Conservation (phyloP, 2,888 invertebrate genomes). For the Hemaris fuciformis region DNA sequence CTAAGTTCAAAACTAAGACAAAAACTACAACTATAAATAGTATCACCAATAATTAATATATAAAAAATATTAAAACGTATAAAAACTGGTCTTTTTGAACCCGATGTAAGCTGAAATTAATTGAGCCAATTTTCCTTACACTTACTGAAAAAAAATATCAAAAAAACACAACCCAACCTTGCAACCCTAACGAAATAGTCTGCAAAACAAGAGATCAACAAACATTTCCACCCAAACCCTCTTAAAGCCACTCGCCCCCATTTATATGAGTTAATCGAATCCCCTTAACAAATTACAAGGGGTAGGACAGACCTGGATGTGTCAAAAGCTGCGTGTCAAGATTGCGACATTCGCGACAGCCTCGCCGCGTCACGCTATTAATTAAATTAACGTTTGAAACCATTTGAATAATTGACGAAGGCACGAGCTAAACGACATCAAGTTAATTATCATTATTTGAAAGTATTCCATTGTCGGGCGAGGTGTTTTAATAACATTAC, state of each 20-base stretch:
- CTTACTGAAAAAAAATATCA: too few species aligned
- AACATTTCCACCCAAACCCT: background rate
- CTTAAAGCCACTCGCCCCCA: background rate
- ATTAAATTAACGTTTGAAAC: slow-evolving; percentile 3
- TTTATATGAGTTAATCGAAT: background rate
- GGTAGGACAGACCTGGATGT: background rate
- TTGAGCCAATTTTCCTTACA: too few species aligned
- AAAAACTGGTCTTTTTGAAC: too few species aligned
- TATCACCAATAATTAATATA: too few species aligned
- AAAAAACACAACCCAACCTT: too few species aligned
- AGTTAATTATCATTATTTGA: background rate
- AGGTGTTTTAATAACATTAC: background rate
- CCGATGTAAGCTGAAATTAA: too few species aligned
- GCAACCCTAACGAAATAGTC: background rate
- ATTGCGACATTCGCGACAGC: background rate
- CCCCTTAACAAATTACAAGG: background rate
- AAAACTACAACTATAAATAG: too few species aligned
- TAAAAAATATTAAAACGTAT: too few species aligned
- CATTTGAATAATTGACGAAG: slow-evolving; percentile 5
- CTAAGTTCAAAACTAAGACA: too few species aligned
- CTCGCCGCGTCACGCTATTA: background rate
- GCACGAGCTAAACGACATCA: background rate
- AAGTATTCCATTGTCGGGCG: background rate
- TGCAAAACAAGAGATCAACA: background rate
- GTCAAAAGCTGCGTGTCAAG: slow-evolving; percentile 5